Evolutionary conservation across 1,140 invertebrate genomes (phyloP), one percentile per base, ranked within the genome.

Genomic region (Bilobella aurantiaca): DNA sequence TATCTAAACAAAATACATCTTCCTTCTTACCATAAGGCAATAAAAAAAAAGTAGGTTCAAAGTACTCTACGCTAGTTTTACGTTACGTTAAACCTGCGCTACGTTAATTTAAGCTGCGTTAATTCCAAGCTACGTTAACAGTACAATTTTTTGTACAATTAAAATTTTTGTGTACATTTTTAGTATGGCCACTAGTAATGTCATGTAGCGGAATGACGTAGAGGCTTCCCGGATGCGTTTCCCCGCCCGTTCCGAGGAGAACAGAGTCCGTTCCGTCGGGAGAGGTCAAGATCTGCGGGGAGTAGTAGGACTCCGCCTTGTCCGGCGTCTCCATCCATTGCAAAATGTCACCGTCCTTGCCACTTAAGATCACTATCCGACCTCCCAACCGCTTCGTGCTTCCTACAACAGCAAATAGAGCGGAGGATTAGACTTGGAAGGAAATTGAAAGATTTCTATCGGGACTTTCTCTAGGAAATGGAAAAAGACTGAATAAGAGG

Each of bases 181-280:
- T 64, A 1, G 79, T 82, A 68, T 82, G 73, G 32, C 80, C 81
- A 63, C 78, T 77, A n/a, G 81, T 75, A 23, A 87, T 73, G 71
- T 82, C 79, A 28, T 78, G 74, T 14, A 89, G 76, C 1, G 81
- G 75, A 21, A 88, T 78, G 37, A 80, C 75, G 73, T 87, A 90
- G 16, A 91, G 78, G 59, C 84, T 84, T 14, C 89, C 89, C 0
- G 82, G 78, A 53, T 86, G 82, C 49, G 85, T 85, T 72, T 88
- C 85, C 29, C 86, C 86, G 2, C 87, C 89, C 0, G 88, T 90
- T 21, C 87, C 85, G 73, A 90, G 78, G 72, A 89, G 70, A 70
- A 88, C 80, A 46, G 82, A 76, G 64, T 80, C 78, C 60, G 81
- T 80, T 30, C 81, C 83, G 75, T 84, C 82, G 30, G 80, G 77